phyloP scores from a whole-genome alignment of 1,140 invertebrate species.

The Tetragonula clypearis region DNA sequence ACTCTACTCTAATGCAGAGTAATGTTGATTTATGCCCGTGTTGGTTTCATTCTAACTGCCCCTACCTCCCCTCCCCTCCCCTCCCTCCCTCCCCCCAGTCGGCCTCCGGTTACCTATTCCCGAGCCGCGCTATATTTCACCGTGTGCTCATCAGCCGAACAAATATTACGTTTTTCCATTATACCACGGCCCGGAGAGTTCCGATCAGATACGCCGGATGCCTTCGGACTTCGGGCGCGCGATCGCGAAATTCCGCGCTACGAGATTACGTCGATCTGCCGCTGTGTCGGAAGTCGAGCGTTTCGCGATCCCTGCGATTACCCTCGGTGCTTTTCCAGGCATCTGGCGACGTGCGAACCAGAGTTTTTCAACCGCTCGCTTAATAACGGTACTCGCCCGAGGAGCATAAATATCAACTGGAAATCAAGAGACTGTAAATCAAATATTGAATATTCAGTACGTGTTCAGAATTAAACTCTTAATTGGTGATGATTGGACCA shows the following conservation, averaged over 20 bases:
- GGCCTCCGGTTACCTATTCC: constrained; percentile 54
- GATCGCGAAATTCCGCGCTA: constrained; percentile 34
- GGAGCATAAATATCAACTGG: not conserved
- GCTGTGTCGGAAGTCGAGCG: constrained; percentile 25
- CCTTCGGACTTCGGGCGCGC: not conserved
- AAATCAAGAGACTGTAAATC: accelerated
- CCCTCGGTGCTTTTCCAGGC: not conserved
- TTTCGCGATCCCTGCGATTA: not conserved
- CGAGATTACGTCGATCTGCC: not conserved
- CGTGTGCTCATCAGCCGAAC: constrained; percentile 42
- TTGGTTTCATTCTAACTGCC: constrained; percentile 69
- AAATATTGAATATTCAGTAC: not conserved
- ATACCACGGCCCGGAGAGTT: not conserved
- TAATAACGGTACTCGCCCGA: not conserved
- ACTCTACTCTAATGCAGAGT: constrained; percentile 81
- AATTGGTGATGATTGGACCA: too few relatives aligned
- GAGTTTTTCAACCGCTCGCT: too few relatives aligned
- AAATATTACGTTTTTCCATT: constrained; percentile 58
- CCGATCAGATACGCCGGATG: constrained; percentile 43
- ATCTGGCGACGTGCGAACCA: not conserved
- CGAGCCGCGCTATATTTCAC: constrained; percentile 63
- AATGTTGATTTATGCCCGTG: constrained; percentile 80
- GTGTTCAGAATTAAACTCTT: too few relatives aligned
- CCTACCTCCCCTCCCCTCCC: constrained; percentile 29
- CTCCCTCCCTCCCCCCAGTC: constrained; percentile 30